phyloP scores from a whole-genome alignment of 2,113 vertebrate species.

The Nycticorax nycticorax region DNA sequence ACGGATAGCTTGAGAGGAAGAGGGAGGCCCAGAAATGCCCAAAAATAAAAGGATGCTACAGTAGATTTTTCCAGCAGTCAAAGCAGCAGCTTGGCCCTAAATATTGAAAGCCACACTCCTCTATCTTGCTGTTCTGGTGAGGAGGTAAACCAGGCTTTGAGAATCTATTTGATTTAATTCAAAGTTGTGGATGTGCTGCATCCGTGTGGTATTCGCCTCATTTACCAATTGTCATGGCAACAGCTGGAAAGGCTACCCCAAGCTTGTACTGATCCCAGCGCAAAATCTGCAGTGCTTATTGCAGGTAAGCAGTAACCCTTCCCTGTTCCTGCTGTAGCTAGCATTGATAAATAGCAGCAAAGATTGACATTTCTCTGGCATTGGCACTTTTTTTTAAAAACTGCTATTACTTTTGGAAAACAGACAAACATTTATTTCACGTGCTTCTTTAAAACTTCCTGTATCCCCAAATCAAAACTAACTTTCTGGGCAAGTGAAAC shows the following conservation, averaged over 20 bases:
- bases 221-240: background rate
- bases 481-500: background rate
- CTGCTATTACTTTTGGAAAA: background rate
- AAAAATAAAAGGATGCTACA: background rate
- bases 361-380: background rate
- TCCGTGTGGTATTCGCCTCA: background rate
- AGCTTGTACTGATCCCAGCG: background rate
- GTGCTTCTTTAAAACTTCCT: background rate
- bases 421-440: background rate
- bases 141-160: background rate
- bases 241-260: background rate
- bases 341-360: background rate
- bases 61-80: background rate
- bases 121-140: background rate
- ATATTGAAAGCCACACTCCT: background rate
- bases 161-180: background rate
- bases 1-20: background rate
- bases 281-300: background rate
- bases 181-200: background rate
- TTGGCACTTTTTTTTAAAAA: background rate
- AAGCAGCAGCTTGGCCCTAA: background rate
- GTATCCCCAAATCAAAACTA: background rate
- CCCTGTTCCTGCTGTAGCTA: background rate
- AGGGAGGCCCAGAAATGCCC: background rate
- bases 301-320: background rate